Evolutionary conservation across 2,888 invertebrate genomes (phyloP).

Genomic region (Mimas tiliae): DNA sequence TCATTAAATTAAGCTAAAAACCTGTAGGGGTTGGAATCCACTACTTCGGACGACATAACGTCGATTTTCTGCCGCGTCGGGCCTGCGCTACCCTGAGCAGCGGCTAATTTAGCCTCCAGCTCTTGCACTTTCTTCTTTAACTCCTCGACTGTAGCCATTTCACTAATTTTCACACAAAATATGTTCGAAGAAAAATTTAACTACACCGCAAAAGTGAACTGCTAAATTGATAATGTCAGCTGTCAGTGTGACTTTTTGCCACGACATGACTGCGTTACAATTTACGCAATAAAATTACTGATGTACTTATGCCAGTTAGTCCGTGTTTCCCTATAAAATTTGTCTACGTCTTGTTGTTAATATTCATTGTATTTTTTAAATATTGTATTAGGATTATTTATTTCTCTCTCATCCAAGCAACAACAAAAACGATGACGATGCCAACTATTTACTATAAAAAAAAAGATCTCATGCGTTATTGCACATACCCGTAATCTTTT

Average conservation of each 20-base stretch:
- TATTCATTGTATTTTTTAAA: no score
- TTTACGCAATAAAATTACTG: slow-evolving; percentile 2
- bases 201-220: slow-evolving; percentile 22
- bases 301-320: no score
- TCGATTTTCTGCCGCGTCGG: slow-evolving; percentile 90
- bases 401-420: no score
- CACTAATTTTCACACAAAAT: slow-evolving; percentile 45
- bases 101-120: slow-evolving; percentile 86
- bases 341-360: no score
- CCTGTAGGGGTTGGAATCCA: slow-evolving; percentile 99
- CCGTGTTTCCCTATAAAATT: no score
- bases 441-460: no score
- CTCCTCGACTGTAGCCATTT: slow-evolving; percentile 86
- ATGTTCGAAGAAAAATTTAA: slow-evolving; percentile 29
- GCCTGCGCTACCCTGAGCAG: slow-evolving; percentile 66
- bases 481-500: no score
- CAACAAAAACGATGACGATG: no score
- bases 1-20: slow-evolving; percentile 59
- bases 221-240: slow-evolving; percentile 18
- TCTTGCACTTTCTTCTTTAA: slow-evolving; percentile 86
- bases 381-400: no score
- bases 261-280: slow-evolving; percentile 37
- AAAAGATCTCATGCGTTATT: no score
- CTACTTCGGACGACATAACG: slow-evolving; percentile 97
- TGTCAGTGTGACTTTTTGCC: slow-evolving; percentile 51